These are phyloP conservation scores for Pachyrhynchus sulphureomaculatus DNA, from an alignment of 1,140 invertebrate genomes.

Conservation along the genomic window DNA sequence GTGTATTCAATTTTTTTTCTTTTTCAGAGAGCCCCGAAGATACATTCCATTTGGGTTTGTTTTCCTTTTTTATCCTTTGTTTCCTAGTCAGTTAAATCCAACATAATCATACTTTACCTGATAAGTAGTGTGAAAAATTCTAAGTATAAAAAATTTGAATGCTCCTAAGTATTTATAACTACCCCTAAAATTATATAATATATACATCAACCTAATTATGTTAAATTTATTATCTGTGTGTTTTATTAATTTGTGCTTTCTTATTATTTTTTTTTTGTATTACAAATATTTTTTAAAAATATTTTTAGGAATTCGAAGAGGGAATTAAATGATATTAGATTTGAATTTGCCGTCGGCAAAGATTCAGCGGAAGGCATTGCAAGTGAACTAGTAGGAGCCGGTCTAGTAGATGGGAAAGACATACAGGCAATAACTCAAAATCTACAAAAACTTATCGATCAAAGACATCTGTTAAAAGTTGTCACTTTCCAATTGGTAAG, in stretches of 20 bases:
- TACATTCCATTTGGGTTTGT: constrained; percentile 26
- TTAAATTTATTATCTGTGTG: too few species aligned
- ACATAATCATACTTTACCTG: too few species aligned
- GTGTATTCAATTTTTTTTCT: too few species aligned
- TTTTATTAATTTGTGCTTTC: too few species aligned
- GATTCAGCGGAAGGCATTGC: constrained; percentile 95
- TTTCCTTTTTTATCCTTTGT: constrained; percentile 2
- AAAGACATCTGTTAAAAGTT: constrained; percentile 60
- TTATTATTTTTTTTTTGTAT: too few species aligned
- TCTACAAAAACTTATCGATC: constrained; percentile 87
- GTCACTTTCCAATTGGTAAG: constrained; percentile 92
- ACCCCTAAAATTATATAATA: too few species aligned
- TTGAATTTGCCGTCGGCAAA: constrained; percentile 89
- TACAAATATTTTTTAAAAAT: too few species aligned
- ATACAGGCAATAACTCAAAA: constrained; percentile 88
- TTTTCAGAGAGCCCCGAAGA: constrained; percentile 32
- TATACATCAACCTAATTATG: too few species aligned
- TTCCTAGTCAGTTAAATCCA: background rate
- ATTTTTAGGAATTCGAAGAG: constrained; percentile 75
- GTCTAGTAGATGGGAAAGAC: constrained; percentile 89
- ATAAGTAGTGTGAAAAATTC: too few species aligned
- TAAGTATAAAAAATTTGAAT: too few species aligned
- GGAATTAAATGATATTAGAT: constrained; percentile 96
- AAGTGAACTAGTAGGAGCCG: constrained; percentile 89
- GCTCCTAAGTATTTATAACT: too few species aligned